Conservation (phyloP, 2,797 vertebrate species). For the Anniella stebbinsi region DNA sequence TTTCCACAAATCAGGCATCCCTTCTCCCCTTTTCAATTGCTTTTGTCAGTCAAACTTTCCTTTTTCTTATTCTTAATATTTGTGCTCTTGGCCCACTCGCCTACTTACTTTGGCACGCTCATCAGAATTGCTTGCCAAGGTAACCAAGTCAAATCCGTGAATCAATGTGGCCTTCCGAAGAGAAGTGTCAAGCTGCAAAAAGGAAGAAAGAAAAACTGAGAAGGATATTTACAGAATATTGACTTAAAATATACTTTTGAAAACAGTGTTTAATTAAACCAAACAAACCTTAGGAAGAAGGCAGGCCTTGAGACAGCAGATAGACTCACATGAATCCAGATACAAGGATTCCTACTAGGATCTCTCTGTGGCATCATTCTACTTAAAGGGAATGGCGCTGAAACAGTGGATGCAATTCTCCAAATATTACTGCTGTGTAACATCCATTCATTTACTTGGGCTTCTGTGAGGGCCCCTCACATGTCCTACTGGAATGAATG, state of each 20-base stretch:
- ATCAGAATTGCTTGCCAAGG: conserved; percentile 61
- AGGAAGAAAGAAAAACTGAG: conserved; percentile 33
- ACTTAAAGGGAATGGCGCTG: accelerated
- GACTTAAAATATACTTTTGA: conserved; percentile 44
- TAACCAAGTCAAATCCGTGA: conserved; percentile 65
- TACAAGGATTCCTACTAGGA: background rate
- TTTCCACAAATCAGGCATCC: conserved; percentile 40
- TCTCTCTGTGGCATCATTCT: conserved; percentile 6
- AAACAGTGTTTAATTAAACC: conserved; percentile 49
- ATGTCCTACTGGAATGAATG: background rate
- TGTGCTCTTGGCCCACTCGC: conserved; percentile 53
- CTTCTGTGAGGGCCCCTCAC: background rate
- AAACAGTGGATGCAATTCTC: conserved; percentile 2
- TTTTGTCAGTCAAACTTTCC: conserved; percentile 68
- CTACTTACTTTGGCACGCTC: conserved; percentile 70
- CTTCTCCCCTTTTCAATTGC: conserved; percentile 58
- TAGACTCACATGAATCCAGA: conserved; percentile 2
- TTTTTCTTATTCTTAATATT: conserved; percentile 55
- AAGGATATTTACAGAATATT: conserved; percentile 46
- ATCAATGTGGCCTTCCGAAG: conserved; percentile 52
- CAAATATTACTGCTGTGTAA: background rate
- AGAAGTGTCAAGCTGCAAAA: conserved; percentile 46
- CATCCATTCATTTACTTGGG: background rate
- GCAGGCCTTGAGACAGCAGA: background rate
- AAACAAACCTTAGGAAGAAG: conserved; percentile 20